Base-by-base conservation (phyloP, 2,113 vertebrate species). In the Electrona antarctica region DNA sequence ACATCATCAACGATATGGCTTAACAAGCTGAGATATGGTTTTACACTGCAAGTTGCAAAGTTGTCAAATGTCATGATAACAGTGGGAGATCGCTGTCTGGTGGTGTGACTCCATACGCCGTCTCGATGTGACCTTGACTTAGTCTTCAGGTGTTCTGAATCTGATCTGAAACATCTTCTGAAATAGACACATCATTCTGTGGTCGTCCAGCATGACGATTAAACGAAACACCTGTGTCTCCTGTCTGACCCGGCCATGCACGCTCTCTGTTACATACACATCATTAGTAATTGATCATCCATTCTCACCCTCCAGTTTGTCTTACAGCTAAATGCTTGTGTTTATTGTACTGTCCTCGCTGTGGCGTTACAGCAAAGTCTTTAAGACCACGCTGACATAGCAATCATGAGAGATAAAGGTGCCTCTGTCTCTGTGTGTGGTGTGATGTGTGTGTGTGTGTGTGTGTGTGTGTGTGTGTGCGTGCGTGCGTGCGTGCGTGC, bases 221-320 rank as follows among this genome's bases (percentile, higher is more conserved):
- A 51, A 48, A 62, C 12, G 15, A 64, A 66, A 74, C 64, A 69
- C 14, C 51, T 64, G 63, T 65, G 76, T 46, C 77, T 76, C 65
- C 76, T 73, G 78, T 79, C 65, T 28, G 63, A 76, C 48, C 63
- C 75, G 66, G 9, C 56, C 7, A 57, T 47, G 76, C 75, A 69
- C 67, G 66, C 71, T 82, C 67, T 77, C 69, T 68, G 70, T 80
- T 75, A 67, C 80, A 49, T 12, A 78, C 74, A 74, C 78, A 77
- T 80, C 73, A 79, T 87, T 77, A 87, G 60, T 82, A 76, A 86
- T 79, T 80, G 64, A 85, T 81, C 12, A 63, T 72, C 68, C 10
- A 6, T 82, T 75, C 63, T 75, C 5, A 6, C 12, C 41, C 6
- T 4, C 54, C 11, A 63, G 64, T 68, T 67, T 71, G 60, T 78